phyloP scores from a whole-genome alignment of 2,113 vertebrate genomes.

The Pampusana beccarii region DNA sequence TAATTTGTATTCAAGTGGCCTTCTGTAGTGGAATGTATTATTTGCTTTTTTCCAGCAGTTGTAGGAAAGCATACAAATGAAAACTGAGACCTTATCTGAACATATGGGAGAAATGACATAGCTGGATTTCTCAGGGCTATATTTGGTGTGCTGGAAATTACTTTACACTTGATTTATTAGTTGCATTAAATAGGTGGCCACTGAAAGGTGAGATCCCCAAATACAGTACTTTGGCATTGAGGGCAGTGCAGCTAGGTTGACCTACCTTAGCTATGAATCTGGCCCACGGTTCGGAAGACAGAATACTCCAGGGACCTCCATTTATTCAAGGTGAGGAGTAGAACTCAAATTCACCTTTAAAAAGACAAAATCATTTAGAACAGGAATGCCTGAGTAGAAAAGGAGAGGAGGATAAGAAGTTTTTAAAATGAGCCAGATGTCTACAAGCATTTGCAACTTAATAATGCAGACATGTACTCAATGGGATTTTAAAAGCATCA shows the following conservation, averaged over 20 bases:
- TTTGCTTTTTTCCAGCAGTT: background rate
- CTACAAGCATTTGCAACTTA: background rate
- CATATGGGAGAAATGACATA: background rate
- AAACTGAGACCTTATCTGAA: background rate
- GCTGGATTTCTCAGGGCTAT: background rate
- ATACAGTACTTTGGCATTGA: background rate
- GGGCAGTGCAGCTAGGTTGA: background rate
- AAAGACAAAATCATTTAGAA: background rate
- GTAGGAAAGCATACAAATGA: background rate
- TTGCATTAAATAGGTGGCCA: background rate
- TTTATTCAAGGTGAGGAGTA: background rate
- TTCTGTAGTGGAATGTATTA: background rate
- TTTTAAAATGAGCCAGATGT: background rate
- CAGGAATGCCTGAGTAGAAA: background rate
- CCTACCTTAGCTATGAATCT: background rate
- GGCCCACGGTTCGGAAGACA: background rate
- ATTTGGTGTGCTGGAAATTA: background rate
- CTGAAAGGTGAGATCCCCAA: background rate
- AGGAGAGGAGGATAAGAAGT: background rate
- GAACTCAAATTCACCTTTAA: background rate
- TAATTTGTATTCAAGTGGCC: slow-evolving; percentile 13
- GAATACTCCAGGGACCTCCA: background rate
- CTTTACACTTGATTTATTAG: background rate
- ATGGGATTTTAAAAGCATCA: background rate
- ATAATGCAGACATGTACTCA: background rate